These are phyloP conservation scores for Eupsittula cactorum DNA, from an alignment of 2,113 vertebrate genomes.

Conservation along the genomic window DNA sequence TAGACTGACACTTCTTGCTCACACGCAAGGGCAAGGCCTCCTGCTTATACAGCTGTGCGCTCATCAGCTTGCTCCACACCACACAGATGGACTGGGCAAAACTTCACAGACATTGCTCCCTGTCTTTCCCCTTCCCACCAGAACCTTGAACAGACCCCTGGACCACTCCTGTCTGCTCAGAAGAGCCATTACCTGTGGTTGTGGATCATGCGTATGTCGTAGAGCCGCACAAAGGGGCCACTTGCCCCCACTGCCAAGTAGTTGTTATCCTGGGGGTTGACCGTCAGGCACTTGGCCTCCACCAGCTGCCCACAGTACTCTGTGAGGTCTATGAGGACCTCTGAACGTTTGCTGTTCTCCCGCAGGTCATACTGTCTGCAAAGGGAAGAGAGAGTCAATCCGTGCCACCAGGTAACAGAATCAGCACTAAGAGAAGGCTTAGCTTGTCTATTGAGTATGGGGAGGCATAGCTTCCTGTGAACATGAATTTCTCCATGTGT, in stretches of 20 bases:
- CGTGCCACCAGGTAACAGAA: rapidly evolving
- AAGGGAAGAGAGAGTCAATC: not conserved
- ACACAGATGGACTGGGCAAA: not conserved
- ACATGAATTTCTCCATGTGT: not conserved
- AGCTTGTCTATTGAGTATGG: not conserved
- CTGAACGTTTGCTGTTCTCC: constrained; percentile 94
- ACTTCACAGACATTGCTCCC: not conserved
- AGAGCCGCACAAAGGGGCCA: constrained; percentile 95
- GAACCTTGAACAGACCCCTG: not conserved
- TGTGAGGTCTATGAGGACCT: constrained; percentile 94
- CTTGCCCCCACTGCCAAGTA: constrained; percentile 95
- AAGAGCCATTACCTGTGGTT: constrained; percentile 85
- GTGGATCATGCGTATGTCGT: constrained; percentile 99
- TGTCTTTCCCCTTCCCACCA: not conserved
- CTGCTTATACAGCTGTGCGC: not conserved
- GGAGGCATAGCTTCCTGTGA: not conserved
- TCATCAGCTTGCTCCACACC: not conserved
- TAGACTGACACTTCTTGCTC: not conserved
- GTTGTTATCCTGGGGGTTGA: constrained; percentile 97
- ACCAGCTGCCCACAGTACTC: constrained; percentile 97
- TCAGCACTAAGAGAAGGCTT: not conserved
- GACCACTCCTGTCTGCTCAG: rapidly evolving
- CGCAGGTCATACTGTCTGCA: constrained; percentile 94
- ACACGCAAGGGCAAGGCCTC: not conserved
- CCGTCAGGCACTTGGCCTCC: constrained; percentile 95